Conservation (phyloP, 1,140 invertebrate genomes). For the Acromyrmex echinatior region DNA sequence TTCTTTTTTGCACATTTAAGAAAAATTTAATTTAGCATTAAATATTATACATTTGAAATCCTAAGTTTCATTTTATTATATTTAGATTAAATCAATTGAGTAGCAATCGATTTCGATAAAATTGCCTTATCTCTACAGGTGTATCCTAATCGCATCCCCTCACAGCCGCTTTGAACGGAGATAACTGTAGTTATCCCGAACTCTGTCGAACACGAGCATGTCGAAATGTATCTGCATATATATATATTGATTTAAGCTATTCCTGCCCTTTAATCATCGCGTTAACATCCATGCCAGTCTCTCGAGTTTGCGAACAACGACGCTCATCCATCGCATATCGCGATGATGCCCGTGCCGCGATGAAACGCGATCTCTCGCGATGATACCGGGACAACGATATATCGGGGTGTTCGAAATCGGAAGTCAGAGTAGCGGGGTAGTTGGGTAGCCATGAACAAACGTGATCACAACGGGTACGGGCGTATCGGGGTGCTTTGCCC, state of each 20-base stretch:
- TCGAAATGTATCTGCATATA: conserved; percentile 23
- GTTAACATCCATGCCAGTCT: conserved; percentile 33
- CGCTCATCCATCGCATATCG: conserved; percentile 30
- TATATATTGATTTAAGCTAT: not conserved
- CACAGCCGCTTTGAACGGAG: not conserved
- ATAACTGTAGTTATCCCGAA: not conserved
- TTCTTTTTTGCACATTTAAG: not conserved
- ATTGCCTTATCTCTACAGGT: not conserved
- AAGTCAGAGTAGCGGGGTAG: not conserved
- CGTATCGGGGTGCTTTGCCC: not conserved
- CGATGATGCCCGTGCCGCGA: conserved; percentile 45
- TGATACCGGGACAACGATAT: conserved; percentile 38
- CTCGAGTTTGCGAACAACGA: conserved; percentile 34
- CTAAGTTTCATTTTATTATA: not conserved
- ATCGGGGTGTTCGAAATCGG: conserved; percentile 49
- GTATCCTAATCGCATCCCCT: not conserved
- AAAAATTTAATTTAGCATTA: not conserved
- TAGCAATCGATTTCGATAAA: not conserved
- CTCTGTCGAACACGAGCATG: conserved; percentile 21
- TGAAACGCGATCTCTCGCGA: conserved; percentile 18
- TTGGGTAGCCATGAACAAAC: conserved; percentile 4
- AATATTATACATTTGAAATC: not conserved
- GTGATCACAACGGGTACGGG: conserved; percentile 41
- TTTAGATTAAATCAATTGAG: not conserved
- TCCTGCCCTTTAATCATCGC: conserved; percentile 52